Percentiles rank a stretch among this genome's conserved stretches.
These are phyloP conservation scores for Aegithalos caudatus DNA, from an alignment of 2,113 vertebrate genomes.

Conservation along the genomic window DNA sequence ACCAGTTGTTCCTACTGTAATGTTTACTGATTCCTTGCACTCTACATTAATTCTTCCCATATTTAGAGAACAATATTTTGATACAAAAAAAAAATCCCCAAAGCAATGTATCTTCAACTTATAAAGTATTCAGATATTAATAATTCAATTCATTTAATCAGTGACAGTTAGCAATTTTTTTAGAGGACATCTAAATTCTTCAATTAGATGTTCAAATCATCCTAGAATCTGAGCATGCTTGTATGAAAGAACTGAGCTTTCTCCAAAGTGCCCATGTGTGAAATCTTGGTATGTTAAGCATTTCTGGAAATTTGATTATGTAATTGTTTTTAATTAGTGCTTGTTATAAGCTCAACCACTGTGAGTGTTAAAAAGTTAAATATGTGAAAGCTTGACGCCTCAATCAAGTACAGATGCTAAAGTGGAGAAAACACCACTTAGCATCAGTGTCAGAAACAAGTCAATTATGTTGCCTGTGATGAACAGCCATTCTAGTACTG, in stretches of 20 bases:
- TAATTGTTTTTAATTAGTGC: conserved; percentile 1
- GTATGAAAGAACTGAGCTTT: neutral
- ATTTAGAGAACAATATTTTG: neutral
- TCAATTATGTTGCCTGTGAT: neutral
- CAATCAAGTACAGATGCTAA: neutral
- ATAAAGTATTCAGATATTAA: neutral
- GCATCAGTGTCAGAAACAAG: neutral
- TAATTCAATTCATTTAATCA: neutral
- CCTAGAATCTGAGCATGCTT: neutral
- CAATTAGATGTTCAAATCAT: neutral
- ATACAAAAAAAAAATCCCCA: neutral
- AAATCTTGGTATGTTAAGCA: neutral
- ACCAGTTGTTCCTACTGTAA: neutral
- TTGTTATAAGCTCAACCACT: neutral
- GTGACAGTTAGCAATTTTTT: neutral
- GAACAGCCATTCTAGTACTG: neutral
- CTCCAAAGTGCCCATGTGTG: neutral
- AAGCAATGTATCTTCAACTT: neutral
- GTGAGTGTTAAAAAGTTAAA: neutral
- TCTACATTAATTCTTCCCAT: neutral
- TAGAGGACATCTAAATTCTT: neutral
- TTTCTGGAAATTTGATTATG: conserved; percentile 1
- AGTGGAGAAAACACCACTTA: neutral
- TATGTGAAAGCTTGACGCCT: neutral
- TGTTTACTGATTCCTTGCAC: neutral